Conservation (phyloP, 2,113 vertebrate genomes). For the Oriolus oriolus region DNA sequence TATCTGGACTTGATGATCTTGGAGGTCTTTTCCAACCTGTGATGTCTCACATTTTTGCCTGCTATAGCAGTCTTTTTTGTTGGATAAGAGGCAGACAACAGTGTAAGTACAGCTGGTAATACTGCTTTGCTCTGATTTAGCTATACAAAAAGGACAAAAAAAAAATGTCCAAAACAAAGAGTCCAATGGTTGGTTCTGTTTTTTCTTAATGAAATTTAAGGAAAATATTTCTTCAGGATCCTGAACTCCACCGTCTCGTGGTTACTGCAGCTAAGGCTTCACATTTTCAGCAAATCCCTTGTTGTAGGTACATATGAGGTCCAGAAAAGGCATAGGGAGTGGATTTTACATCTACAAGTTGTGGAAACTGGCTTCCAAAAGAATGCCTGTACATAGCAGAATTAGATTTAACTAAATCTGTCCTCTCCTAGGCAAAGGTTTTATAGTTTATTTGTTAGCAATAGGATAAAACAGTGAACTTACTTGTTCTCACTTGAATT, state of each 20-base stretch:
- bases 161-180: background rate
- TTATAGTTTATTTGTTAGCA: background rate
- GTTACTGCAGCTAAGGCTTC: background rate
- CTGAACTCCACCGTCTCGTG: background rate
- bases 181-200: background rate
- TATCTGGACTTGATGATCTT: background rate
- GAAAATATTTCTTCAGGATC: background rate
- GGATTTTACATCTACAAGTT: background rate
- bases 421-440: background rate
- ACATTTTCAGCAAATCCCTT: background rate
- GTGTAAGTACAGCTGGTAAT: background rate
- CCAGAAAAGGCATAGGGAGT: background rate
- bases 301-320: background rate
- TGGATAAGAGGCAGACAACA: background rate
- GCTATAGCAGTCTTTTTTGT: background rate
- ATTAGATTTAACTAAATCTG: background rate
- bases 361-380: background rate
- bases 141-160: background rate
- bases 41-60: background rate
- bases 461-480: background rate
- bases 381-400: background rate
- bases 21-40: background rate
- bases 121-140: background rate
- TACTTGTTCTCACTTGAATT: background rate
- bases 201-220: background rate